These are phyloP conservation scores for Etheostoma spectabile DNA, from an alignment of 2,113 vertebrate genomes.

Conservation along the genomic window DNA sequence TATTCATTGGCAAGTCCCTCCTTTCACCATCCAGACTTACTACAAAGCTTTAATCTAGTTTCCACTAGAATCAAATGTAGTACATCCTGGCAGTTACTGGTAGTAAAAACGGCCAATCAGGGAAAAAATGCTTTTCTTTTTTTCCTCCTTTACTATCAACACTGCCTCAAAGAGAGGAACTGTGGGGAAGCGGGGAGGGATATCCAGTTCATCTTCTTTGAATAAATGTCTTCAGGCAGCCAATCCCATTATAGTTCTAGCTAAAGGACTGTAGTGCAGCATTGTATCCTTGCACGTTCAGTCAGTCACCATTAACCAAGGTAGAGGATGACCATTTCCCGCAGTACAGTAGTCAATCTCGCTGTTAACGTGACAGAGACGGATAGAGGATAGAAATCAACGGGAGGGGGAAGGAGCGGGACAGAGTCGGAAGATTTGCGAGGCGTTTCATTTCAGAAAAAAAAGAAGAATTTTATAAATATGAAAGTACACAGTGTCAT, in stretches of 20 bases:
- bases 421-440: too few relatives aligned
- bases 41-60: background rate
- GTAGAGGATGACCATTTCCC: too few relatives aligned
- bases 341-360: too few relatives aligned
- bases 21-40: background rate
- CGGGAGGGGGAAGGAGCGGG: too few relatives aligned
- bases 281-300: constrained; percentile 50
- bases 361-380: too few relatives aligned
- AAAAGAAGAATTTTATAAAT: too few relatives aligned
- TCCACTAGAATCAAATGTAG: constrained; percentile 17
- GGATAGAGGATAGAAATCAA: too few relatives aligned
- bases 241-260: constrained; percentile 38
- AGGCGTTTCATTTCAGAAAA: too few relatives aligned
- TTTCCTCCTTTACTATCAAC: constrained; percentile 35
- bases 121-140: constrained; percentile 19
- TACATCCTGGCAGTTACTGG: constrained; percentile 7
- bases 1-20: background rate
- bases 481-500: too few relatives aligned
- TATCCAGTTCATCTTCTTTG: constrained; percentile 71
- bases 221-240: constrained; percentile 68
- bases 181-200: constrained; percentile 18
- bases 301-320: constrained; percentile 53
- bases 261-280: constrained; percentile 24
- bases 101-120: constrained; percentile 28
- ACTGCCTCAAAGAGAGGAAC: constrained; percentile 42